Conservation (phyloP, 2,113 vertebrate species). For the Epinephelus moara region DNA sequence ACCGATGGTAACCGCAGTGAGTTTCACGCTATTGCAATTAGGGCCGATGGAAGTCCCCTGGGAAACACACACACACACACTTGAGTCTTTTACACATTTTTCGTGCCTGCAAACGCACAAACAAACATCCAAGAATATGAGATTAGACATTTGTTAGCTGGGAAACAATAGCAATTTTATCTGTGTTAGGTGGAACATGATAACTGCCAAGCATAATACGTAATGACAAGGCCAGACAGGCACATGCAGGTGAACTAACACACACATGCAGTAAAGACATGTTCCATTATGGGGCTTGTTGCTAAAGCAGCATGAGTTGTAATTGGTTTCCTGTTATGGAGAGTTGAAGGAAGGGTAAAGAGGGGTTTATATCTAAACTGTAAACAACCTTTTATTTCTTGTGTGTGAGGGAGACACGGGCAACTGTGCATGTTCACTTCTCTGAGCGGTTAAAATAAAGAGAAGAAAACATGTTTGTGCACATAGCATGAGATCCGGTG, state of each 20-base stretch:
- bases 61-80: constrained; percentile 24
- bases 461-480: constrained; percentile 11
- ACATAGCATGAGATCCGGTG: constrained; percentile 7
- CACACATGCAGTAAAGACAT: background rate
- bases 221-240: background rate
- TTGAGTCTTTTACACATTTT: background rate
- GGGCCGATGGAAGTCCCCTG: constrained; percentile 25
- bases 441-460: background rate
- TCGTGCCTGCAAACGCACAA: background rate
- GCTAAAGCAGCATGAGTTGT: constrained; percentile 13
- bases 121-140: constrained; percentile 7
- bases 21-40: constrained; percentile 46
- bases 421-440: background rate
- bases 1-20: constrained; percentile 29
- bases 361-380: constrained; percentile 61
- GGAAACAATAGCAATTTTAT: background rate
- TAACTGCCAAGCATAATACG: background rate
- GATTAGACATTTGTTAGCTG: background rate
- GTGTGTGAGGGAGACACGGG: background rate
- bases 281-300: constrained; percentile 9
- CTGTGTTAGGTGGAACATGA: constrained; percentile 3
- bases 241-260: background rate
- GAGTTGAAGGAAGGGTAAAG: constrained; percentile 66
- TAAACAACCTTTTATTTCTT: constrained; percentile 62
- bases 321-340: constrained; percentile 48